phyloP scores from a whole-genome alignment of 2,113 vertebrate species.

The Menura novaehollandiae region DNA sequence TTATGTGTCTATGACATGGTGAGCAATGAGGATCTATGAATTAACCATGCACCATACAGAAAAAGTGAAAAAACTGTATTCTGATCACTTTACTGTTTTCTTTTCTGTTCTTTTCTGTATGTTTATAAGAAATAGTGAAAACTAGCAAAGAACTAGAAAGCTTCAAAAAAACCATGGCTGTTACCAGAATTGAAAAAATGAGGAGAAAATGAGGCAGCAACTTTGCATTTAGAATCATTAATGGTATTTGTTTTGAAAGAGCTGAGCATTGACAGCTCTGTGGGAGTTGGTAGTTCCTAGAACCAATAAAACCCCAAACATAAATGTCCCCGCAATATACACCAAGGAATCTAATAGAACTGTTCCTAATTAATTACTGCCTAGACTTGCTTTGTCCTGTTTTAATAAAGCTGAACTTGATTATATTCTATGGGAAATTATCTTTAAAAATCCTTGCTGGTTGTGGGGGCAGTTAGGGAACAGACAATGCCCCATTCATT shows the following conservation, averaged over 20 bases:
- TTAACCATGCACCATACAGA: neutral
- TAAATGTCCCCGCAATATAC: neutral
- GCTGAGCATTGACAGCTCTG: neutral
- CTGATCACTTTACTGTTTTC: neutral
- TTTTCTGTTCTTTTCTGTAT: neutral
- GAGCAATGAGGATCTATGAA: neutral
- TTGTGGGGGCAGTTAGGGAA: rapidly evolving
- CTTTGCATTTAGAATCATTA: neutral
- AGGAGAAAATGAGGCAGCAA: neutral
- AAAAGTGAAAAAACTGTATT: neutral
- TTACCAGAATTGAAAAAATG: neutral
- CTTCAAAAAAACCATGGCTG: neutral
- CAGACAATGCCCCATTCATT: rapidly evolving
- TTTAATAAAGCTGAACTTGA: neutral
- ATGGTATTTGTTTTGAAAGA: neutral
- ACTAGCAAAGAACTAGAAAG: neutral
- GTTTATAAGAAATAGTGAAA: neutral
- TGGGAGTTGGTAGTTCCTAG: neutral
- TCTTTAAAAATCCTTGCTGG: neutral
- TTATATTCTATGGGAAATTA: neutral
- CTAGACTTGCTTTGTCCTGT: neutral
- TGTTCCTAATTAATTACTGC: neutral
- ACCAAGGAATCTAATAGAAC: neutral
- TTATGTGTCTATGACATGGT: neutral
- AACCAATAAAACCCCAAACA: neutral